Evolutionary conservation across 2,113 vertebrate species (phyloP).

Genomic region (Hydrochoerus hydrochaeris): DNA sequence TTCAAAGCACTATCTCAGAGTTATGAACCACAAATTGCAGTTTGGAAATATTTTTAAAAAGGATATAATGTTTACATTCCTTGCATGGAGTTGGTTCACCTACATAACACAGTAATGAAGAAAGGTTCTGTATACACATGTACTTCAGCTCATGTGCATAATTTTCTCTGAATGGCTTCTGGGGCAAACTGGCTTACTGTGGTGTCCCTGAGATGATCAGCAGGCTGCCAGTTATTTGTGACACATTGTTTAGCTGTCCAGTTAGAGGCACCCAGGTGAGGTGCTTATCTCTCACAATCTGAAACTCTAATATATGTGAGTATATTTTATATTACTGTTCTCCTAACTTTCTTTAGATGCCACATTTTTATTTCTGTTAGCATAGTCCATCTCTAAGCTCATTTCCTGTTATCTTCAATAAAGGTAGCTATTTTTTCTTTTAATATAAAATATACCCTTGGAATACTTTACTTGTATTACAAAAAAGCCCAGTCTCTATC

Average conservation of each 20-base stretch:
- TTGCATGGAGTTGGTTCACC: neutral
- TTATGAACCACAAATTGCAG: neutral
- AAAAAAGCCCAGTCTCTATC: neutral
- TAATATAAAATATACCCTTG: neutral
- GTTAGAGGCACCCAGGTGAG: neutral
- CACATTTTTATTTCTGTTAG: neutral
- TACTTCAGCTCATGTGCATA: neutral
- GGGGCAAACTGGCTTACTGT: too few species aligned
- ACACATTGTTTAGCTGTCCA: neutral
- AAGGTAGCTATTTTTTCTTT: neutral
- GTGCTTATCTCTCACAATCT: neutral
- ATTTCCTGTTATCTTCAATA: too few species aligned
- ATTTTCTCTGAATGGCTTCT: neutral
- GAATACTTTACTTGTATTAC: neutral
- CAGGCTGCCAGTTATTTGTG: neutral
- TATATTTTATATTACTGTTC: neutral
- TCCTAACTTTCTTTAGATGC: neutral
- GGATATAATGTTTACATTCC: neutral
- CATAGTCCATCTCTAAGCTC: neutral
- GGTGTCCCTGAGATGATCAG: neutral
- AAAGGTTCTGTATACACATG: neutral
- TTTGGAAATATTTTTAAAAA: neutral
- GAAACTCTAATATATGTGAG: neutral
- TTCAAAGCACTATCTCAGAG: neutral
- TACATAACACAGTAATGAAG: neutral